Conservation (phyloP, 2,797 vertebrate species). For the Sebastes cheni region DNA sequence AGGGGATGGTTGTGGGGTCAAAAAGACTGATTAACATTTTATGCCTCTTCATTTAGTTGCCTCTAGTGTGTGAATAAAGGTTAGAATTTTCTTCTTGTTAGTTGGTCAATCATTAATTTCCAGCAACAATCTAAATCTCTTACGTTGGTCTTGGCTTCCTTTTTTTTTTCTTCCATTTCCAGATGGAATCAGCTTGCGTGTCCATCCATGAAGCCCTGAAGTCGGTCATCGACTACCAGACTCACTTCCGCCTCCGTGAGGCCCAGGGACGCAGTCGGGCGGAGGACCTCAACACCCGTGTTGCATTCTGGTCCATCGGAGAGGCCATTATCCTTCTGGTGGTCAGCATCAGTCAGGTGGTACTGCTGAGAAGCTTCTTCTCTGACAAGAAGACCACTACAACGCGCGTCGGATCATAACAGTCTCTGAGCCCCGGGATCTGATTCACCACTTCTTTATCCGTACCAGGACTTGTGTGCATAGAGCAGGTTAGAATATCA, state of each 20-base stretch:
- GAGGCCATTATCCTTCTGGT: conserved; percentile 97
- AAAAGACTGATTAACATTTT: not conserved
- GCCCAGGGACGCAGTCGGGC: conserved; percentile 97
- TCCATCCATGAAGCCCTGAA: conserved; percentile 98
- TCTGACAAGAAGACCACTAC: conserved; percentile 98
- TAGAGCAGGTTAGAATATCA: conserved; percentile 57
- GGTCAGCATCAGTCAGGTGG: conserved; percentile 98
- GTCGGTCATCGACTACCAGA: conserved; percentile 97
- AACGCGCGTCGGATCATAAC: conserved; percentile 96
- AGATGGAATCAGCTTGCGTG: conserved; percentile 99
- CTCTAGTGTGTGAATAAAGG: not conserved
- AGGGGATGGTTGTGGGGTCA: not conserved
- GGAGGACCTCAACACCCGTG: conserved; percentile 96
- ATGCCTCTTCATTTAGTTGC: not conserved
- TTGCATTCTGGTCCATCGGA: conserved; percentile 98
- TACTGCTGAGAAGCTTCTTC: conserved; percentile 98
- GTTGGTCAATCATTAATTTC: not conserved
- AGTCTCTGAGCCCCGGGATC: conserved; percentile 31
- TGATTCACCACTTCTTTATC: conserved; percentile 35
- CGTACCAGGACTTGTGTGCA: conserved; percentile 26
- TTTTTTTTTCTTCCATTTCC: not conserved
- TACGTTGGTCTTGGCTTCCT: not conserved
- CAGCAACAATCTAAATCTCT: not conserved
- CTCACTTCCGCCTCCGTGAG: conserved; percentile 96
- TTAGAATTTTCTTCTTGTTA: not conserved